Evolutionary conservation across 2,888 invertebrate species (phyloP), one percentile per base, ranked within the genome.

Genomic region (Celastrina argiolus): DNA sequence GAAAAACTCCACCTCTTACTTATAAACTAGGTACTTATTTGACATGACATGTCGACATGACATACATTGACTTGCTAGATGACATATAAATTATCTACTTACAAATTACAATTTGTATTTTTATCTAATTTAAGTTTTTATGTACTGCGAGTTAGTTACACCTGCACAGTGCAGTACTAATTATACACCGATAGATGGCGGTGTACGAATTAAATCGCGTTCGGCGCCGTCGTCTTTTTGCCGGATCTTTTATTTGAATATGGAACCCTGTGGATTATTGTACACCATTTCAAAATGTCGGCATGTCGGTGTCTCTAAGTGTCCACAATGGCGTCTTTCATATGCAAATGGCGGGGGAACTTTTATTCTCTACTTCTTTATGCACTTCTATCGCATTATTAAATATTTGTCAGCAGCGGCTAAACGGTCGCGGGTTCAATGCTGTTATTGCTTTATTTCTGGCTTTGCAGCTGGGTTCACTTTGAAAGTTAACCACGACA

Each of bases 261-360:
- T 10, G 34, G 59, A 18, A 58, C 58, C 31, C 34, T 59, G 16
- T 59, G 8, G 31, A 28, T 26, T 56, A 56, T 28, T 14, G 45
- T 4, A 59, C 34, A 59, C 59, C 59, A 59, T 59, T 31, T 59
- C 59, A 18, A 16, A 31, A 36, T 59, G 59, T 59, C 59, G 59
- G 34, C 34, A 59, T 31, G 59, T 16, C 59, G 58, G 58, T 31
- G 45, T 45, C 45, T 45, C 28, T 58, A 2, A 31, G 58, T 34
- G 31, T 31, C 59, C 18, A 59, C 34, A 59, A 59, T 59, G 10
- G 34, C 59, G 59, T 59, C 59, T 59, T 59, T 59, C 59, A 59
- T 31, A 59, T 59, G 59, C 59, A 59, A 59, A 59, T 59, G 16
- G 59, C 31, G 34, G 18, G 59, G 59, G 59, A 59, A 59, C 59